Percentiles rank a stretch among this genome's conserved stretches.
These are phyloP conservation scores for Meganola albula DNA, from an alignment of 2,888 invertebrate species.

Conservation along the genomic window DNA sequence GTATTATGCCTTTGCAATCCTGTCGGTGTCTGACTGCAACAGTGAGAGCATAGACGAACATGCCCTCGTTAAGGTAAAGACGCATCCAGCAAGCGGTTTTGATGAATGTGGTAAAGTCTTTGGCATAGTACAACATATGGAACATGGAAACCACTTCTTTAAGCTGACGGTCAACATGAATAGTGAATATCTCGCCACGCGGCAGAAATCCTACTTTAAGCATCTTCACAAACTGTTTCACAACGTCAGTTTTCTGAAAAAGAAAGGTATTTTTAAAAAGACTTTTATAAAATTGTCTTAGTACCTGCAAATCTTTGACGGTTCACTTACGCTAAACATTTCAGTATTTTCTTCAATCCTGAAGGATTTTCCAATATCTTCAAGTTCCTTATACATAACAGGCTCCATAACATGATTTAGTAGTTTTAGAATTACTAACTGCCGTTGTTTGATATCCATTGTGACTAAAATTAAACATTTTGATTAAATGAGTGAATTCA, in stretches of 20 bases:
- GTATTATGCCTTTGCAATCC: conserved; percentile 67
- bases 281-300: too few relatives aligned
- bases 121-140: conserved; percentile 73
- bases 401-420: conserved; percentile 72
- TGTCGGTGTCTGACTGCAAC: conserved; percentile 72
- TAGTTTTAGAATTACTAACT: conserved; percentile 68
- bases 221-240: conserved; percentile 75
- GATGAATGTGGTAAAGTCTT: conserved; percentile 70
- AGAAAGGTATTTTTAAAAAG: neutral
- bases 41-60: conserved; percentile 76
- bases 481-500: neutral
- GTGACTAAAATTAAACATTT: conserved; percentile 47
- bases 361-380: conserved; percentile 56
- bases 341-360: conserved; percentile 61
- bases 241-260: conserved; percentile 74
- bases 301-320: too few relatives aligned
- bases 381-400: conserved; percentile 65
- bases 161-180: conserved; percentile 67
- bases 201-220: conserved; percentile 77
- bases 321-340: conserved; percentile 52
- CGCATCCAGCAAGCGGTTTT: conserved; percentile 74
- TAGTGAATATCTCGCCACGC: conserved; percentile 70
- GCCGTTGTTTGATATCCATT: conserved; percentile 58
- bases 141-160: conserved; percentile 72
- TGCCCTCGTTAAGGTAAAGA: conserved; percentile 72